Base-by-base conservation (phyloP, 2,797 vertebrate species). In the Gallinago stenura region DNA sequence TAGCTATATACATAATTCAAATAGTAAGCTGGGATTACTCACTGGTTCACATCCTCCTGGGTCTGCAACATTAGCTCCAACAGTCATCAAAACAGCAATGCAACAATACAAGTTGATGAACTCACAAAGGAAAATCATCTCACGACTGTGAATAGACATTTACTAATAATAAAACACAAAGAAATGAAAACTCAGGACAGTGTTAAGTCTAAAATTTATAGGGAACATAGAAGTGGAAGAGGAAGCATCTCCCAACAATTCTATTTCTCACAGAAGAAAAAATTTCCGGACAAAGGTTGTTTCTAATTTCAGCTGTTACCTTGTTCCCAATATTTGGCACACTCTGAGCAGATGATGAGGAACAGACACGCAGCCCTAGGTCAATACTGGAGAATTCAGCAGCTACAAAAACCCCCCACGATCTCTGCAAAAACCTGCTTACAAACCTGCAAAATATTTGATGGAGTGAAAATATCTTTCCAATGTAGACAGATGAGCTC, bases 31-130 rank as follows among this genome's bases (percentile, higher is more conserved):
- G n/a, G 75, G 82, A 93, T 95, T 96, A 95, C 93, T 96, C 96
- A 97, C 78, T 94, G 68, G 90, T 94, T 83, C 68, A 64, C 77
- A 83, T 91, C 95, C 91, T 96, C 78, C 93, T 87, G 83, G 88
- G 88, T 83, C 81, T 25, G 7, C 94, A 95, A 95, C 93, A 68
- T 70, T 16, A 64, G 39, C 78, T 95, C 64, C 50, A 61, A 54
- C 57, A 95, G 65, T 60, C 87, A 95, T 80, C 84, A 83, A 77
- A 96, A 92, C 68, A 83, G 81, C 68, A 84, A 25, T 3, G 66
- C 72, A 93, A 96, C 88, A 93, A 89, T 95, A 64, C 45, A 61
- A 95, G 72, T 87, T 97, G 93, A 94, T 95, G 82, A 95, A 91
- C 71, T 85, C 83, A 93, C 89, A 92, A 95, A 91, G 57, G 33